Conservation (phyloP, 1,140 invertebrate genomes). For the Oreohelix idahoensis region DNA sequence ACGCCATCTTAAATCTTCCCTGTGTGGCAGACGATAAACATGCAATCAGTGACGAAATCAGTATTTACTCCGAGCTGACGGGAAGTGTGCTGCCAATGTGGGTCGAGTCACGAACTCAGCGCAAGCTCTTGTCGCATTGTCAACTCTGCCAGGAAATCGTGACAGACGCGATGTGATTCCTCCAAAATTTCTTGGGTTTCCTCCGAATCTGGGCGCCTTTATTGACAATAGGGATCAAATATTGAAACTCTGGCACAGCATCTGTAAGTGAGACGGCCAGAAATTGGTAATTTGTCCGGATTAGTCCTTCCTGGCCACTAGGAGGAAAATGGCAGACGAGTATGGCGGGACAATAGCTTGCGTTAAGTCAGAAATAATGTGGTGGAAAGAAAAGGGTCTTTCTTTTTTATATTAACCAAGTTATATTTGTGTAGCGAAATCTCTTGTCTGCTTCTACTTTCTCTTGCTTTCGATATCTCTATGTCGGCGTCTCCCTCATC, state of each 20-base stretch:
- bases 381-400: background rate
- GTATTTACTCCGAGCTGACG: background rate
- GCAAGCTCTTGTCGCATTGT: background rate
- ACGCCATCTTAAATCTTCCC: too few relatives aligned
- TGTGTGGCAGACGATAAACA: background rate
- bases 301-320: background rate
- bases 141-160: slow-evolving; percentile 3
- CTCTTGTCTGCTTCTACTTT: too few relatives aligned
- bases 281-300: slow-evolving; percentile 19
- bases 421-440: too few relatives aligned
- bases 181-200: slow-evolving; percentile 10
- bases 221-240: slow-evolving; percentile 11
- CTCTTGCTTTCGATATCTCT: too few relatives aligned
- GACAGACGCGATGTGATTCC: background rate
- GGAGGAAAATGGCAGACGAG: background rate
- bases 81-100: slow-evolving; percentile 10
- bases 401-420: too few relatives aligned
- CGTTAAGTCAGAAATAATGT: slow-evolving; percentile 13
- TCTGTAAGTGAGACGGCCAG: slow-evolving; percentile 16
- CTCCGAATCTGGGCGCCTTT: background rate
- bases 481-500: too few relatives aligned
- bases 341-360: background rate
- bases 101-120: background rate
- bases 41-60: background rate
- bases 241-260: slow-evolving; percentile 12